Base-by-base conservation (phyloP, 2,888 invertebrate genomes). In the Sminthurides aquaticus region DNA sequence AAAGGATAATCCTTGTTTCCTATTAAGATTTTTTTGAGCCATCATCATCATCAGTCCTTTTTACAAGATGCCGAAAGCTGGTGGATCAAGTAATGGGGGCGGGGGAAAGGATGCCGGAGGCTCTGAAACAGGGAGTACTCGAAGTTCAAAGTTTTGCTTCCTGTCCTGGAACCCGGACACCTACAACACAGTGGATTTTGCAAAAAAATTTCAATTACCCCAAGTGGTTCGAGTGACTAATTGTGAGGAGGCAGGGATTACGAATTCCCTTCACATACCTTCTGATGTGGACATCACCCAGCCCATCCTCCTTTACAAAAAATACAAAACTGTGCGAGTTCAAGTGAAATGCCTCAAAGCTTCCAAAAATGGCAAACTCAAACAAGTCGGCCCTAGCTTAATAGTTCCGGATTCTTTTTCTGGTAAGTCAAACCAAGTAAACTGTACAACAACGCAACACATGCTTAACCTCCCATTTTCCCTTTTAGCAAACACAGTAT, bases 381-480 rank as follows among this genome's bases (percentile, higher is more conserved):
- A 74, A 54, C 75, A 76, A 70, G 83, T 84, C 20, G 83, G 83
- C 22, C 83, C 84, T 71, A 81, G 67, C 64, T 64, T 84, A 64
- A 78, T 86, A 69, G 84, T 84, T 75, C 86, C 86, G 70, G 86
- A 86, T 77, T 84, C 84, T 71, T 86, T 85, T 79, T 83, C 84
- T 78, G 86, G 86, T 86, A 60, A 72, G 76, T 69, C 22, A 8
- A n/a, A n/a, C n/a, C n/a, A n/a, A n/a, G n/a, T n/a, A n/a, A n/a
- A n/a, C n/a, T n/a, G n/a, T n/a, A n/a, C n/a, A n/a, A n/a, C n/a
- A n/a, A n/a, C n/a, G n/a, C n/a, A n/a, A n/a, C n/a, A n/a, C n/a
- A n/a, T n/a, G n/a, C n/a, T n/a, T n/a, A n/a, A n/a, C n/a, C n/a
- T n/a, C n/a, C n/a, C n/a, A n/a, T n/a, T n/a, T n/a, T n/a, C n/a